A percentile compares a stretch with the other conserved stretches of the same genome.
Conservation (phyloP, 2,888 invertebrate genomes). For the Steinernema carpocapsae region DNA sequence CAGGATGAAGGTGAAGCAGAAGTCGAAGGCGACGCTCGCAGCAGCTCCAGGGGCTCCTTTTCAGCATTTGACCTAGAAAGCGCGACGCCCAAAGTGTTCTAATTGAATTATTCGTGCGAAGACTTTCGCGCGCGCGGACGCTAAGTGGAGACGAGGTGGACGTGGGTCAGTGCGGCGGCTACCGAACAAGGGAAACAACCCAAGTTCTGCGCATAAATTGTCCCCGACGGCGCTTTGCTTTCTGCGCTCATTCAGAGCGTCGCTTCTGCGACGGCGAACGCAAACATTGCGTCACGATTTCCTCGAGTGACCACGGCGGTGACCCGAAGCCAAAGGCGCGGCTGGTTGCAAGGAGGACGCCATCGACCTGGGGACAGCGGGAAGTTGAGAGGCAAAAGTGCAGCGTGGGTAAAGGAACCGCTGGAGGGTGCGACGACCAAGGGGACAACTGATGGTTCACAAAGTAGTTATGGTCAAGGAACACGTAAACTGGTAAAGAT, state of each 20-base stretch:
- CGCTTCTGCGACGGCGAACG: neutral
- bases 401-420: neutral
- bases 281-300: constrained; percentile 31
- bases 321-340: neutral
- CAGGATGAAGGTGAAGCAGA: constrained; percentile 6
- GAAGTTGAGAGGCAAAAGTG: neutral
- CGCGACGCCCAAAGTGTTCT: constrained; percentile 33
- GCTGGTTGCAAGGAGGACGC: neutral
- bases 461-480: no score
- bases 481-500: no score
- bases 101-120: constrained; percentile 33
- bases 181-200: constrained; percentile 19
- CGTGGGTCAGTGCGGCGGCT: constrained; percentile 29
- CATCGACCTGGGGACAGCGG: constrained; percentile 1
- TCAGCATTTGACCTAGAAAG: constrained; percentile 33
- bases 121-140: constrained; percentile 32
- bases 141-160: constrained; percentile 32
- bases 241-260: no score
- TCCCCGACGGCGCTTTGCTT: no score
- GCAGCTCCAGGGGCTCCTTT: constrained; percentile 32
- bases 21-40: neutral
- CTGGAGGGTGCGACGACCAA: no score
- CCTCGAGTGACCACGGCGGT: constrained; percentile 31
- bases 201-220: constrained; percentile 17
- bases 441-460: no score